Evolutionary conservation across 2,797 vertebrate species (phyloP), one percentile per base, ranked within the genome.

Genomic region (Kryptolebias ocellatus): DNA sequence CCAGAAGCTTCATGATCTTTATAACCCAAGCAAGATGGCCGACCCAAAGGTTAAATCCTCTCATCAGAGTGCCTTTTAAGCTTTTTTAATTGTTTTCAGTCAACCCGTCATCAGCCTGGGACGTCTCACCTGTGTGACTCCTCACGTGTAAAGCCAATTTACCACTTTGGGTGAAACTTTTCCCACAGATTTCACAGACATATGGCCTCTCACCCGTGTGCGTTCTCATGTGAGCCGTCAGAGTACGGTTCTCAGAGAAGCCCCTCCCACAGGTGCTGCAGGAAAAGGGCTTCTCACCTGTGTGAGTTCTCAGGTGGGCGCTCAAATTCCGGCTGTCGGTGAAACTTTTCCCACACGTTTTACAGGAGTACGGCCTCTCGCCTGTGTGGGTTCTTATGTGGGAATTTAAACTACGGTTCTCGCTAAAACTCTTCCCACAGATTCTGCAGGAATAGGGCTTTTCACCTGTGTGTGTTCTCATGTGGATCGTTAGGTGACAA

Each of bases 391-490:
- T 47, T 18, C 57, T 59, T 8, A 59, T 29, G 27, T 59, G 57
- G 27, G 57, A 42, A 2, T 42, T 59, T 28, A 59, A 17, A 46
- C 57, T 29, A 27, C 57, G 47, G 20, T 62, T 62, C 24, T 62
- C 49, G 5, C 31, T 39, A 8, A 27, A 60, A 28, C 44, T 28
- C 15, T 29, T 60, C 12, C 57, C 57, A 47, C 57, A 60, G 27
- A 46, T 28, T 15, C 39, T 9, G 34, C 60, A 62, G 4, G 49
- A 42, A 31, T 42, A 62, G 1, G 49, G 60, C 49, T 62, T 62
- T 18, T 62, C 60, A 9, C 60, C 49, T 1, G 49, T 62, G 49
- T 62, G 60, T 2, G 50, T 63, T 44, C 50, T 53, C 34, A 44
- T 53, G 39, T 63, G 60, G 10, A 37, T 52, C 6, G 60, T 63